Evolutionary conservation across 2,797 vertebrate species (phyloP), one percentile per base, ranked within the genome.

Genomic region (Menidia menidia): DNA sequence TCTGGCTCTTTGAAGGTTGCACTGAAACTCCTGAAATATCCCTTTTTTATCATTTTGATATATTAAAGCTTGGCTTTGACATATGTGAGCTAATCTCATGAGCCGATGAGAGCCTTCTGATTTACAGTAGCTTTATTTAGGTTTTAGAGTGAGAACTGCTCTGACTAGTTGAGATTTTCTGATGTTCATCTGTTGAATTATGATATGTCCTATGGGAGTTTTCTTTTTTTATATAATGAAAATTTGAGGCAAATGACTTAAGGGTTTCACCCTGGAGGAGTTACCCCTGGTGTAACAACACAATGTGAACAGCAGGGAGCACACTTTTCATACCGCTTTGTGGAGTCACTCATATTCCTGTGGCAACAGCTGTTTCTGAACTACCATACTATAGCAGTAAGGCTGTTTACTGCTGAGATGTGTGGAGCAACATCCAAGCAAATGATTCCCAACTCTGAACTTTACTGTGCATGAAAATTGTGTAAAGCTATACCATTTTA

Each of bases 251-350:
- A 51, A 18, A 42, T 41, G 18, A 58, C 13, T 60, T 7, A 2
- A 16, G 43, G 41, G 11, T 31, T 19, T 4, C 7, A 2, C 3
- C 55, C 1, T 56, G 35, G 4, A 60, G 42, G 13, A 77, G 42
- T 59, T 69, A 74, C 82, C 82, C 73, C 64, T 31, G 14, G 15
- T 88, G 92, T 73, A 89, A 75, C 79, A 62, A 47, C 78, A 65
- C 0, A 13, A 14, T 2, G 10, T 4, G 19, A 51, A 84, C 92
- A 93, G 87, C 2, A 90, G 92, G 88, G 87, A 19, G 91, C 88
- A 60, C 67, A 87, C 84, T 82, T 86, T 87, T 84, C 91, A 81
- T 80, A 76, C 77, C 80, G 59, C 80, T 64, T 16, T 52, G 54
- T 15, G 2, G 9, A 58, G 9, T 50, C 3, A 4, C 10, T 30